Base-by-base conservation (phyloP, 2,888 invertebrate genomes). In the Dorcus parallelipipedus region DNA sequence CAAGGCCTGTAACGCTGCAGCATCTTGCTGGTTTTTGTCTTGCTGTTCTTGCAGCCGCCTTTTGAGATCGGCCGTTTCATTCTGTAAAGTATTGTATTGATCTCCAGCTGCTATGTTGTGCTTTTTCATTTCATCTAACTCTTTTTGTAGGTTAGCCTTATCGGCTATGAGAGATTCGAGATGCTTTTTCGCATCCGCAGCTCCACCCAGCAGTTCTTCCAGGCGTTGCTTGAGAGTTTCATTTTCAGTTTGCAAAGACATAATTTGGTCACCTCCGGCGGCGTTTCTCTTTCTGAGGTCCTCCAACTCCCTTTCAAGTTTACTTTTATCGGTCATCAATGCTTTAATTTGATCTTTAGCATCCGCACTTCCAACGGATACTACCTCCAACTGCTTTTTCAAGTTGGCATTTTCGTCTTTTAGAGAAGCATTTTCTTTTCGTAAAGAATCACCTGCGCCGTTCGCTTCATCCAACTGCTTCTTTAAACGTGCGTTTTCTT, bases 1-100 rank as follows among this genome's bases (percentile, higher is more conserved):
- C 38, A 73, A 52, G 9, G 59, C 59, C 20, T 67, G 64, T 9
- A 67, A 38, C 49, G 52, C 58, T 8, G 53, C 52, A 9, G 49
- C 43, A 7, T 58, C 58, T 54, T 48, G 38, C 17, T 42, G 26
- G 26, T 33, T 33, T 33, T 33, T 33, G 26, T 33, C 3, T 7
- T 33, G 26, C 3, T 33, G 26, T 33, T 33, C 26, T 33, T 33
- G 26, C 26, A 17, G 10, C 40, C 40, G 38, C 9, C 41, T 38
- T 23, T 40, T 26, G 8, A 54, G 33, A 4, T 10, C 56, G 7
- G 51, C 54, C 26, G 54, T 23, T 43, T 59, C 40, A 42, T 49
- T 45, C 42, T 51, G 38, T 26, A 51, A 39, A 40, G 39, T 5
- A 40, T 7, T 14, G 5, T 41, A 5, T 41, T 51, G 39, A 2